Evolutionary conservation across 2,888 invertebrate genomes (phyloP).

Genomic region (Cryptocheilus praepositus): DNA sequence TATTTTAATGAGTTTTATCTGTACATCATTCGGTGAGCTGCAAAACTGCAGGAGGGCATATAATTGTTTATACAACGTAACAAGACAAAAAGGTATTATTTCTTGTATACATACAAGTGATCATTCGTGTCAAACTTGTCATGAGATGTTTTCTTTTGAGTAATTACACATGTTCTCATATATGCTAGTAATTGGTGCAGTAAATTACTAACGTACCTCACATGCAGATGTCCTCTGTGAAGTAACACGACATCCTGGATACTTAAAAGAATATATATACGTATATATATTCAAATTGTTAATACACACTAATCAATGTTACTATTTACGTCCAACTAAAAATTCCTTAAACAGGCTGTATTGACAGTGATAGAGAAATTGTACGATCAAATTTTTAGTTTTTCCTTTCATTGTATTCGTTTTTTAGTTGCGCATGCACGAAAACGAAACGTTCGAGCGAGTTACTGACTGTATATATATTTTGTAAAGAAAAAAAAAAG

Average conservation of each 20-base stretch:
- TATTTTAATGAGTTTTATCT: neutral
- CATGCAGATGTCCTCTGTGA: slow-evolving; percentile 25
- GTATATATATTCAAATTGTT: neutral
- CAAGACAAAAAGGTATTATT: too few species aligned
- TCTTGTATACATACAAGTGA: too few species aligned
- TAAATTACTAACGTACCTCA: slow-evolving; percentile 43
- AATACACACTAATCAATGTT: slow-evolving; percentile 23
- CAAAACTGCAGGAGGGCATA: too few species aligned
- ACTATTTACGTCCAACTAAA: slow-evolving; percentile 28
- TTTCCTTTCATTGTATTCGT: slow-evolving; percentile 6
- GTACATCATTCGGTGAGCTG: too few species aligned
- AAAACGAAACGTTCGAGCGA: neutral
- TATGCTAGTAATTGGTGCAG: slow-evolving; percentile 21
- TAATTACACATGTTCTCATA: slow-evolving; percentile 19
- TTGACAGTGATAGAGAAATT: neutral
- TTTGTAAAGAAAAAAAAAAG: slow-evolving; percentile 42
- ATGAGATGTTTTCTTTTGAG: slow-evolving; percentile 20
- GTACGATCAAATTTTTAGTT: slow-evolving; percentile 20
- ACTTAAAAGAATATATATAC: slow-evolving; percentile 22
- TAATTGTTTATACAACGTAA: too few species aligned
- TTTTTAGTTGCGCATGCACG: too few species aligned
- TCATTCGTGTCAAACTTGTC: neutral
- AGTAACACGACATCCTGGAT: slow-evolving; percentile 15
- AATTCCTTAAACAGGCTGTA: neutral
- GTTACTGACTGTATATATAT: slow-evolving; percentile 40